phyloP scores from a whole-genome alignment of 2,888 invertebrate genomes.

The Lasioglossum morio region DNA sequence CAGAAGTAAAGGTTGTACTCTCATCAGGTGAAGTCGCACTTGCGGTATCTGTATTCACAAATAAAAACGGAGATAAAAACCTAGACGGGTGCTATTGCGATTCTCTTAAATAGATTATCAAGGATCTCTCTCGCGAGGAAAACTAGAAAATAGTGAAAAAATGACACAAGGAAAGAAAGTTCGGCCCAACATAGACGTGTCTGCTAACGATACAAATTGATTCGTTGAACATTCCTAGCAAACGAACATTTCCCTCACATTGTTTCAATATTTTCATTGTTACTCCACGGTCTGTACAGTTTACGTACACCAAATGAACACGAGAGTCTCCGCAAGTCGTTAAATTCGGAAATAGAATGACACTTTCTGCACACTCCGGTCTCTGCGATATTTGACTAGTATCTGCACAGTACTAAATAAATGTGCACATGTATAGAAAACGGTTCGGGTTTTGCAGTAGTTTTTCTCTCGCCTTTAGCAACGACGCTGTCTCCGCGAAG shows the following conservation, averaged over 20 bases:
- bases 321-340: background rate
- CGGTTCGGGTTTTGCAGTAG: background rate
- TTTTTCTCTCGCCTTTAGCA: slow-evolving; percentile 2
- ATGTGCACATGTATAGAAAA: slow-evolving; percentile 11
- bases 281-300: slow-evolving; percentile 9
- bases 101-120: background rate
- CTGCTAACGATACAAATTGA: background rate
- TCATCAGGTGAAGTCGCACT: slow-evolving; percentile 73
- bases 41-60: slow-evolving; percentile 68
- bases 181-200: slow-evolving; percentile 6
- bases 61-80: slow-evolving; percentile 33
- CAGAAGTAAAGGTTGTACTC: slow-evolving; percentile 65
- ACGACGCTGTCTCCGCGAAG: background rate
- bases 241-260: slow-evolving; percentile 3
- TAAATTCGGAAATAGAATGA: background rate
- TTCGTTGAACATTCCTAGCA: background rate
- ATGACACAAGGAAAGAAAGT: slow-evolving; percentile 17
- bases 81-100: slow-evolving; percentile 11
- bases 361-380: slow-evolving; percentile 8
- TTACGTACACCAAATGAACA: slow-evolving; percentile 24
- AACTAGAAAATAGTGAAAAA: slow-evolving; percentile 22
- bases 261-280: slow-evolving; percentile 23
- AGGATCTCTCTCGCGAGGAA: background rate
- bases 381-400: slow-evolving; percentile 31
- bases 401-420: slow-evolving; percentile 17